phyloP scores from a whole-genome alignment of 2,888 invertebrate genomes.

The Ernsta delagoae region DNA sequence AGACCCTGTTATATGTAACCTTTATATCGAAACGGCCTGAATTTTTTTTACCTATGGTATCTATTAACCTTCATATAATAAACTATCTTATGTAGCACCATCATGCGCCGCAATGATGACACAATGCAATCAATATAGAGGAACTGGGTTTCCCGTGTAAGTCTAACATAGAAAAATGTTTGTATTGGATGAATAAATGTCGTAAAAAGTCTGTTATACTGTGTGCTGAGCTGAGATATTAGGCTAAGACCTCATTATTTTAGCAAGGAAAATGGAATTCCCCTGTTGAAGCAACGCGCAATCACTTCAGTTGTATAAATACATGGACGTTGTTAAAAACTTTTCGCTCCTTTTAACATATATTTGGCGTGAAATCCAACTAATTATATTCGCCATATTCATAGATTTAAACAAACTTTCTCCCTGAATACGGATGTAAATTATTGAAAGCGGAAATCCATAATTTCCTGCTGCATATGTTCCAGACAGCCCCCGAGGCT shows the following conservation, averaged over 20 bases:
- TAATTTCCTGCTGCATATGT: slow-evolving; percentile 30
- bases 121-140: too few species aligned
- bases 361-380: slow-evolving; percentile 9
- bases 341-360: slow-evolving; percentile 19
- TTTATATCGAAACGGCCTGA: too few species aligned
- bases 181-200: neutral
- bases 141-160: too few species aligned
- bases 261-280: slow-evolving; percentile 64
- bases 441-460: slow-evolving; percentile 29
- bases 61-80: too few species aligned
- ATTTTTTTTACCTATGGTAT: too few species aligned
- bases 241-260: slow-evolving; percentile 22
- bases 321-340: slow-evolving; percentile 41
- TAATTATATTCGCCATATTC: slow-evolving; percentile 33
- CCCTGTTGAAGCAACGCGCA: slow-evolving; percentile 53
- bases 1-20: too few species aligned
- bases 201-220: slow-evolving; percentile 26
- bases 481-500: slow-evolving; percentile 12
- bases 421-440: slow-evolving; percentile 37
- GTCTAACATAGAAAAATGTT: too few species aligned
- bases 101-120: too few species aligned
- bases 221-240: slow-evolving; percentile 30
- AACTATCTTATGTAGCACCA: too few species aligned
- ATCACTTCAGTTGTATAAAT: slow-evolving; percentile 52
- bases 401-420: slow-evolving; percentile 38